Percentiles rank a stretch among this genome's conserved stretches.
phyloP scores from a whole-genome alignment of 2,888 invertebrate genomes.

The Eilema sororculum region DNA sequence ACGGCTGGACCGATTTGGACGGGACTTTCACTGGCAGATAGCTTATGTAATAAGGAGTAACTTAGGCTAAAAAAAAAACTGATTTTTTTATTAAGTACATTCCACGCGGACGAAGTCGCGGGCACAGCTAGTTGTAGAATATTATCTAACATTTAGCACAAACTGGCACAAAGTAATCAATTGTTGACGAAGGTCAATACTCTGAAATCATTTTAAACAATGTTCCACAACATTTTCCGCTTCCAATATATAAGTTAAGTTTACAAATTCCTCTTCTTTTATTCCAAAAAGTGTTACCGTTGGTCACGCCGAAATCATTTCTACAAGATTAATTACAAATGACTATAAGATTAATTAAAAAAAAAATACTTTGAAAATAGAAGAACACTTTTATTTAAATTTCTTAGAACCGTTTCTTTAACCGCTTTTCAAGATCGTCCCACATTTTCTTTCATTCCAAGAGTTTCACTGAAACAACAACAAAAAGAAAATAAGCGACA shows the following conservation, averaged over 20 bases:
- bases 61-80: too few species aligned
- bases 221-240: not conserved
- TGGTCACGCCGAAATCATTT: not conserved
- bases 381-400: not conserved
- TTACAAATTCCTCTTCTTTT: not conserved
- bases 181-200: too few species aligned
- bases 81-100: too few species aligned
- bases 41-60: too few species aligned
- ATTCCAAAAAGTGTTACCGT: not conserved
- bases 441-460: conserved; percentile 26
- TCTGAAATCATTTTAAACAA: too few species aligned
- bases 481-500: conserved; percentile 44
- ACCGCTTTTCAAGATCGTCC: conserved; percentile 14
- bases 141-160: too few species aligned
- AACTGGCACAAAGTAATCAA: too few species aligned
- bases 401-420: conserved; percentile 15
- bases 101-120: too few species aligned
- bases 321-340: conserved; percentile 8
- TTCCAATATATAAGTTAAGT: not conserved
- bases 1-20: too few species aligned
- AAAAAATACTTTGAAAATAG: conserved; percentile 1
- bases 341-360: conserved; percentile 6
- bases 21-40: too few species aligned
- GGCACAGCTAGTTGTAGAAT: too few species aligned
- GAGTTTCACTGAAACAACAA: conserved; percentile 37